Base-by-base conservation (phyloP, 2,113 vertebrate genomes). In the Mohoua ochrocephala region DNA sequence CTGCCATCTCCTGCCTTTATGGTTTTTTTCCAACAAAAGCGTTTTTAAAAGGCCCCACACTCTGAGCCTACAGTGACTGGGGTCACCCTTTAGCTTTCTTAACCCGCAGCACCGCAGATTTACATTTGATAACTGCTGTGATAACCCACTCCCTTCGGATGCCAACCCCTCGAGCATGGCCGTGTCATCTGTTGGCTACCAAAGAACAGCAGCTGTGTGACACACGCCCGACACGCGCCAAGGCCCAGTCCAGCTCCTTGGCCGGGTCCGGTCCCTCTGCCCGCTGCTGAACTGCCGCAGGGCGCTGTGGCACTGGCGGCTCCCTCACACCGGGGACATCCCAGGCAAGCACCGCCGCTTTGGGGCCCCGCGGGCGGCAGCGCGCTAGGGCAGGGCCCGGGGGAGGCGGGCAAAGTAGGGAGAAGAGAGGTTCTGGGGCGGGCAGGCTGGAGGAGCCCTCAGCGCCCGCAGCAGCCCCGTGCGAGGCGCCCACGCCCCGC, bases 141-240 rank as follows among this genome's bases (percentile, higher is more conserved):
- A 24, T 18, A 68, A 60, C 52, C 41, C 60, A 1, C 10, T 1
- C 13, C 35, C 8, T 52, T 9, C 15, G 21, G 47, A 28, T 16
- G 63, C 77, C 53, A 79, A 8, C 3, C 13, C 4, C 16, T 21
- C 17, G n/a, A 13, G 9, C 2, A 3, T 1, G 33, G 49, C 56
- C 10, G 4, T 1, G 0, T 5, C 18, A n/a, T 4, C 16, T 27
- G 6, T 0, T 17, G 47, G 18, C 60, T 23, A 5, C 18, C 5
- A 4, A 27, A 15, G 26, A 50, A 15, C 50, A 45, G 20, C 10
- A 74, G 18, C 13, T 16, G 30, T 15, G 3, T 21, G 11, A 17
- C 64, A 81, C 35, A 2, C 18, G 23, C 13, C 19, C 50, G 22
- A 23, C 3, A 7, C 3, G 18, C 0, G 4, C 39, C n/a, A 5